These are phyloP conservation scores for Drosophila burlai DNA, from an alignment of 1,140 invertebrate species.

Conservation along the genomic window DNA sequence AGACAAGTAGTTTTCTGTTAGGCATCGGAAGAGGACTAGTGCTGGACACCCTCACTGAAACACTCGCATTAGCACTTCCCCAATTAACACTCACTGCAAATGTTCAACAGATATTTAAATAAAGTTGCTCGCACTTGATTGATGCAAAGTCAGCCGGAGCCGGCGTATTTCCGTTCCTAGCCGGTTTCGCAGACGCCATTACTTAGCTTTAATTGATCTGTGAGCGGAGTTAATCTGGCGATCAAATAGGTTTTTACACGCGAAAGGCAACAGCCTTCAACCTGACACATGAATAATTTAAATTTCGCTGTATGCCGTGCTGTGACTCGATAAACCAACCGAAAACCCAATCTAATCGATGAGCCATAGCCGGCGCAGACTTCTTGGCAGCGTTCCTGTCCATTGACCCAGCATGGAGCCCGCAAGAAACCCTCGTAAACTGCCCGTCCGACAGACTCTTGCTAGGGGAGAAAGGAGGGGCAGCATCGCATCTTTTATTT, in stretches of 20 bases:
- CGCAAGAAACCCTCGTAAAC: slow-evolving; percentile 57
- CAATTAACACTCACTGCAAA: slow-evolving; percentile 25
- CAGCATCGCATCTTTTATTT: slow-evolving; percentile 50
- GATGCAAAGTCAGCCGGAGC: slow-evolving; percentile 25
- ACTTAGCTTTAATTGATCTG: slow-evolving; percentile 63
- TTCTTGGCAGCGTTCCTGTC: slow-evolving; percentile 66
- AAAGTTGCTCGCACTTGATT: slow-evolving; percentile 46
- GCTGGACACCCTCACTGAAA: slow-evolving; percentile 61
- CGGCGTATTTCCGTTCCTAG: slow-evolving; percentile 66
- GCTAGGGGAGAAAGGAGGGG: slow-evolving; percentile 37
- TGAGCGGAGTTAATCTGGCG: slow-evolving; percentile 56
- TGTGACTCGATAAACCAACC: slow-evolving; percentile 56
- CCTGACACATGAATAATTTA: slow-evolving; percentile 78
- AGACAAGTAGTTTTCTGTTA: neutral
- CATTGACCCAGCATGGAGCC: slow-evolving; percentile 74
- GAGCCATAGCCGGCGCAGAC: slow-evolving; percentile 55
- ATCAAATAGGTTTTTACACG: slow-evolving; percentile 70
- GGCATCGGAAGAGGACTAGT: slow-evolving; percentile 38
- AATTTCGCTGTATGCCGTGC: slow-evolving; percentile 57
- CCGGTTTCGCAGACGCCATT: slow-evolving; percentile 50
- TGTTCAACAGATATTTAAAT: slow-evolving; percentile 40
- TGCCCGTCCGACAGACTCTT: slow-evolving; percentile 27
- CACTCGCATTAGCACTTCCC: slow-evolving; percentile 7
- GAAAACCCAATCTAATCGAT: slow-evolving; percentile 54
- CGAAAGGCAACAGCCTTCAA: slow-evolving; percentile 75